phyloP scores from a whole-genome alignment of 2,888 invertebrate species.

The Microctonus aethiopoides region DNA sequence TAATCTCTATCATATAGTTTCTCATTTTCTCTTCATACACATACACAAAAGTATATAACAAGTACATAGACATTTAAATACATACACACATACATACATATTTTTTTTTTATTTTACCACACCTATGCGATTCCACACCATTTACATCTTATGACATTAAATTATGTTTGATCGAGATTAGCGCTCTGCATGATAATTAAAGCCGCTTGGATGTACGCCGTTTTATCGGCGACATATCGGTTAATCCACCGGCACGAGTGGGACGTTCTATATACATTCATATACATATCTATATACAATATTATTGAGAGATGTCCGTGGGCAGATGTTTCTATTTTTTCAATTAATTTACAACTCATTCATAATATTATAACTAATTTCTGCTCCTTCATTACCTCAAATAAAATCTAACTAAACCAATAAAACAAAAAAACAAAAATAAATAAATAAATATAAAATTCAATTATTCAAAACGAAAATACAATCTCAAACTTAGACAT shows the following conservation, averaged over 20 bases:
- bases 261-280: constrained; percentile 24
- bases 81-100: too few relatives aligned
- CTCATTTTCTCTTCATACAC: not conserved
- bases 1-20: not conserved
- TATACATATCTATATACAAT: not conserved
- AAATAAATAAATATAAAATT: too few relatives aligned
- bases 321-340: not conserved
- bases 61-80: too few relatives aligned
- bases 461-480: too few relatives aligned
- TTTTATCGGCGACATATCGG: constrained; percentile 42
- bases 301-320: not conserved
- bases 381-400: not conserved
- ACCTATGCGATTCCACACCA: constrained; percentile 40
- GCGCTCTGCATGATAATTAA: constrained; percentile 46
- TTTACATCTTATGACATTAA: constrained; percentile 46
- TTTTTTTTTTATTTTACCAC: constrained; percentile 16
- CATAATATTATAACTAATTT: not conserved
- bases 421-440: too few relatives aligned
- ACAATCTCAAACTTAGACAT: too few relatives aligned
- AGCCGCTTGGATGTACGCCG: constrained; percentile 31
- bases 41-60: too few relatives aligned
- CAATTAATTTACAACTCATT: not conserved
- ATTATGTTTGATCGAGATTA: constrained; percentile 45
- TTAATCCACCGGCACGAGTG: constrained; percentile 45
- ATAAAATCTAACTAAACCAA: not conserved